Base-by-base conservation (phyloP, 1,140 invertebrate genomes). In the Drosophila subpulchrella region DNA sequence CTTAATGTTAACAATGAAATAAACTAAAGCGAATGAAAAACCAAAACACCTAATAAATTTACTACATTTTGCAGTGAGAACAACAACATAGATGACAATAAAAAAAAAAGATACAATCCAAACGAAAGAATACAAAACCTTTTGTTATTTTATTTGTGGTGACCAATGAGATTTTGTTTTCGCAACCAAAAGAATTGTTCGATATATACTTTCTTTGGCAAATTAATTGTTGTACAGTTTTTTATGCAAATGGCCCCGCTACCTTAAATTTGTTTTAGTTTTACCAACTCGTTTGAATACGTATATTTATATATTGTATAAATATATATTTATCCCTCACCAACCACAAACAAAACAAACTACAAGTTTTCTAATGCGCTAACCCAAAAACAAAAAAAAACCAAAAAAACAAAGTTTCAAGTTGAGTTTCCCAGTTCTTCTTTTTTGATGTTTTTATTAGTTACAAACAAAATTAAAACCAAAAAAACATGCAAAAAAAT, bases 261-360 rank as follows among this genome's bases (percentile, higher is more conserved):
- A 91, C 78, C 89, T 83, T 86, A 81, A 91, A 91, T 91, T 91
- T 91, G 89, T 91, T 91, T 91, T 86, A 86, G 78, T 79, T 90
- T 86, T 76, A 55, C 47, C 48, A 34, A 68, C 53, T 24, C 46
- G 59, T 68, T 65, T 32, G n/a, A 66, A 36, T 51, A 36, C 47
- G 42, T 62, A 70, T 47, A 47, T 61, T 65, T 48, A 47, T 57
- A 65, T 58, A 42, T 58, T 27, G 1, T 47, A 6, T 17, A 38
- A 59, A 67, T 47, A 68, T 50, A 56, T 24, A 66, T n/a, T n/a
- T 47, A 42, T 42, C 41, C 20, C 41, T 48, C 51, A 74, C 36
- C 60, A 62, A 48, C 44, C 55, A 58, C 42, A 39, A 66, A 30
- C 60, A 65, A 65, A 61, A 63, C 27, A 51, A 67, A 51, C 15